Conservation (phyloP, 2,888 invertebrate genomes). For the Phyto melanocephala region DNA sequence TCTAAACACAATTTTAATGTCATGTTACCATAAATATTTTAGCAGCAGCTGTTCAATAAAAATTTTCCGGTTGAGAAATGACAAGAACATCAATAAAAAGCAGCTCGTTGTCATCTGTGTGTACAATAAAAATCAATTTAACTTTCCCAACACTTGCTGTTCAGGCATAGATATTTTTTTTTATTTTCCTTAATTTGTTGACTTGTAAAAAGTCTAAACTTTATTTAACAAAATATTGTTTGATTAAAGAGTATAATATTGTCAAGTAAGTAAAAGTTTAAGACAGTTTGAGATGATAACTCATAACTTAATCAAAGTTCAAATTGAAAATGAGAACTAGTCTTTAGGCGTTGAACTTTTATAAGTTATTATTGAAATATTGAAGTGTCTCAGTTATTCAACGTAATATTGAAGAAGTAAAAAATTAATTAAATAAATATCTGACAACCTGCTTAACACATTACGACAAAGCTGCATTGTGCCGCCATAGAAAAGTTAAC, state of each 20-base stretch:
- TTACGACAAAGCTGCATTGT: too few species aligned
- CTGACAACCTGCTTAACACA: constrained; percentile 6
- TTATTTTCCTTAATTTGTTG: background rate
- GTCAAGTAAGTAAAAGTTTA: constrained; percentile 46
- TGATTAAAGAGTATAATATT: constrained; percentile 13
- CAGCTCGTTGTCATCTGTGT: background rate
- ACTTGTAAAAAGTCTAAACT: constrained; percentile 37
- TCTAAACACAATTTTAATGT: constrained; percentile 18
- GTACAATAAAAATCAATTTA: constrained; percentile 61
- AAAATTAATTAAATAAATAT: constrained; percentile 42
- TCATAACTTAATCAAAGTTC: constrained; percentile 28
- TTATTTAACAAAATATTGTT: constrained; percentile 18
- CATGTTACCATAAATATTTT: constrained; percentile 21
- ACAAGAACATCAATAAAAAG: constrained; percentile 23
- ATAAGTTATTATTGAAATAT: background rate
- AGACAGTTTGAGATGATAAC: constrained; percentile 44
- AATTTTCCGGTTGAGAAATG: constrained; percentile 27
- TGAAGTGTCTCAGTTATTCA: background rate
- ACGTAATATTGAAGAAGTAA: constrained; percentile 11
- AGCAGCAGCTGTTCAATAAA: constrained; percentile 42
- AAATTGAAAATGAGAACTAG: constrained; percentile 3
- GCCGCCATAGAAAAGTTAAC: too few species aligned
- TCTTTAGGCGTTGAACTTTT: background rate
- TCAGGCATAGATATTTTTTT: background rate
- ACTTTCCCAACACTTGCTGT: constrained; percentile 47